Evolutionary conservation across 2,113 vertebrate genomes (phyloP).

Genomic region (Trogon surrucura): DNA sequence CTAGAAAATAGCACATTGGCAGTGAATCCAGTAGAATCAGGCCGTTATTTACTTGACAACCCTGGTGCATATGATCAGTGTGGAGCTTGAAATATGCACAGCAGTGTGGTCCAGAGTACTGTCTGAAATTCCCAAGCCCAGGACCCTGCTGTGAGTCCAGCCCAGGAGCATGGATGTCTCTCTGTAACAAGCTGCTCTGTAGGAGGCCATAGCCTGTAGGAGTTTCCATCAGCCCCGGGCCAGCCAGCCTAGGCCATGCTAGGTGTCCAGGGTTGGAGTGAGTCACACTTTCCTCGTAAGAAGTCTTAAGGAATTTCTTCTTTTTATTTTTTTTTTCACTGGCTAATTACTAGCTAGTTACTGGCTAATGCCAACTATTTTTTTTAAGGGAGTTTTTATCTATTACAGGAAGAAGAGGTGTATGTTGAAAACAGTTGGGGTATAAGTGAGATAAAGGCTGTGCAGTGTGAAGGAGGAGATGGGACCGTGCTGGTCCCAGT

Average conservation of each 20-base stretch:
- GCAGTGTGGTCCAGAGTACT: background rate
- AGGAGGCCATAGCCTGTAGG: background rate
- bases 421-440: background rate
- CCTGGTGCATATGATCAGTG: background rate
- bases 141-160: background rate
- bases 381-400: background rate
- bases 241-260: background rate
- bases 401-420: background rate
- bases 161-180: background rate
- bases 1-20: background rate
- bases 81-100: background rate
- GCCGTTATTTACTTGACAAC: background rate
- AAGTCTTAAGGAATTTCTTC: background rate
- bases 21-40: background rate
- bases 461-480: accelerated
- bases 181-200: background rate
- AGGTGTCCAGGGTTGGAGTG: background rate
- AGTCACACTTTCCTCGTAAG: background rate
- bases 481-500: background rate
- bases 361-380: no score
- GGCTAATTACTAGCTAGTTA: no score
- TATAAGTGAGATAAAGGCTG: background rate
- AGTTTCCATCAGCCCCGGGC: background rate
- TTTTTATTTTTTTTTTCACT: background rate
- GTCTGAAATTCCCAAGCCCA: background rate